Conservation (phyloP, 2,888 invertebrate genomes). For the Galeopsomyia nigrocyanea region DNA sequence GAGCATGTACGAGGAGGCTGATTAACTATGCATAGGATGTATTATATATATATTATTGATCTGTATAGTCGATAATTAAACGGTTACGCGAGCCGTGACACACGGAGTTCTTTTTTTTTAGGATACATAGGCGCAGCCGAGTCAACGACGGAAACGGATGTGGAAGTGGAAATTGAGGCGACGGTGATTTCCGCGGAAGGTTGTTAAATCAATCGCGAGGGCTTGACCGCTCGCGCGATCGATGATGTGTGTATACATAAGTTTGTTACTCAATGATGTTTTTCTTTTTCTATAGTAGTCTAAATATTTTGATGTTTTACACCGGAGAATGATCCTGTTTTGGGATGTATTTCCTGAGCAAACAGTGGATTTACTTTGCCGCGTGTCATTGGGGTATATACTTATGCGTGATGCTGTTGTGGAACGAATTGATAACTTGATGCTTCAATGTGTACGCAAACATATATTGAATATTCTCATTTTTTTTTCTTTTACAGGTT, state of each 20-base stretch:
- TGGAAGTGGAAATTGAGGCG: slow-evolving; percentile 67
- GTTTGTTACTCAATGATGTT: too few species aligned
- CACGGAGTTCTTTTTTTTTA: slow-evolving; percentile 47
- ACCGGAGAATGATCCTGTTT: too few species aligned
- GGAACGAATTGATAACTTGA: slow-evolving; percentile 43
- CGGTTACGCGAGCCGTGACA: neutral
- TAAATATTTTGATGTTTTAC: too few species aligned
- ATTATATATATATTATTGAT: slow-evolving; percentile 22
- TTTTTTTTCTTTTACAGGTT: too few species aligned
- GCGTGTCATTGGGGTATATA: neutral
- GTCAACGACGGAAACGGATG: slow-evolving; percentile 60
- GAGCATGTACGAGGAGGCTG: too few species aligned
- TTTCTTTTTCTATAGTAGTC: too few species aligned
- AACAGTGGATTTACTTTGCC: slow-evolving; percentile 27
- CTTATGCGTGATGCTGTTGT: slow-evolving; percentile 1
- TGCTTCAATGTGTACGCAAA: slow-evolving; percentile 39
- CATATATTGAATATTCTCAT: neutral
- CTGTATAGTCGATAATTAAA: slow-evolving; percentile 30
- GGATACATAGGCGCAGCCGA: slow-evolving; percentile 55
- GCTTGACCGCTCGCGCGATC: slow-evolving; percentile 3
- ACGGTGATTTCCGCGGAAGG: slow-evolving; percentile 63
- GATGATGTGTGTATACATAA: too few species aligned
- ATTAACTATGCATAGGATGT: too few species aligned
- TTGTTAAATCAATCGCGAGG: neutral
- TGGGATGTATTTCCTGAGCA: slow-evolving; percentile 27